A percentile compares a stretch with the other conserved stretches of the same genome.
Conservation (phyloP, 2,888 invertebrate species). For the Eilema depressum region DNA sequence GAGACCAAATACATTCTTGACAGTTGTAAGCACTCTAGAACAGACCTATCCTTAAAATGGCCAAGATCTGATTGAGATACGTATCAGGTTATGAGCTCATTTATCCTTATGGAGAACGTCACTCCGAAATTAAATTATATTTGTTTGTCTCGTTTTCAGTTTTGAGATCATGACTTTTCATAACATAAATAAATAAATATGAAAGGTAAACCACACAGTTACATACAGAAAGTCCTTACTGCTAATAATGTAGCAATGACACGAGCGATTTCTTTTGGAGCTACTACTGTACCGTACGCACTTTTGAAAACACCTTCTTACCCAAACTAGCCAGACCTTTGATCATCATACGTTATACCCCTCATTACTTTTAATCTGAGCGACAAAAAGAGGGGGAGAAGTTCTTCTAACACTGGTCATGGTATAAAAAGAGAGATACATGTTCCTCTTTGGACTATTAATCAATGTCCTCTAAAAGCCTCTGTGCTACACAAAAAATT, state of each 20-base stretch:
- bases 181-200: neutral
- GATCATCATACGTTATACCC: conserved; percentile 36
- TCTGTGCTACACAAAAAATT: conserved; percentile 75
- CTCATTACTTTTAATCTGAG: conserved; percentile 28
- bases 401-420: conserved; percentile 50
- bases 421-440: conserved; percentile 66
- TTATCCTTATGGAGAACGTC: too few species aligned
- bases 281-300: conserved; percentile 45
- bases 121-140: neutral
- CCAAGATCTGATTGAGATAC: neutral
- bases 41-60: neutral
- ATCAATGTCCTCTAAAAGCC: conserved; percentile 81
- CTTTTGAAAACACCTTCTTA: conserved; percentile 59
- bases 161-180: neutral
- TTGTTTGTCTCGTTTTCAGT: neutral
- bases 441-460: conserved; percentile 74
- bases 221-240: conserved; percentile 35
- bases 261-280: conserved; percentile 57
- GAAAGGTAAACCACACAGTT: conserved; percentile 22
- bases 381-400: conserved; percentile 34
- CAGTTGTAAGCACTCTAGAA: neutral
- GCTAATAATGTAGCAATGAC: conserved; percentile 62
- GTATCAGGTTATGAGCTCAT: too few species aligned
- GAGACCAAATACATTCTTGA: neutral
- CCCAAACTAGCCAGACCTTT: conserved; percentile 53